Evolutionary conservation across 2,113 vertebrate species (phyloP).

Genomic region (Bambusicola thoracicus): DNA sequence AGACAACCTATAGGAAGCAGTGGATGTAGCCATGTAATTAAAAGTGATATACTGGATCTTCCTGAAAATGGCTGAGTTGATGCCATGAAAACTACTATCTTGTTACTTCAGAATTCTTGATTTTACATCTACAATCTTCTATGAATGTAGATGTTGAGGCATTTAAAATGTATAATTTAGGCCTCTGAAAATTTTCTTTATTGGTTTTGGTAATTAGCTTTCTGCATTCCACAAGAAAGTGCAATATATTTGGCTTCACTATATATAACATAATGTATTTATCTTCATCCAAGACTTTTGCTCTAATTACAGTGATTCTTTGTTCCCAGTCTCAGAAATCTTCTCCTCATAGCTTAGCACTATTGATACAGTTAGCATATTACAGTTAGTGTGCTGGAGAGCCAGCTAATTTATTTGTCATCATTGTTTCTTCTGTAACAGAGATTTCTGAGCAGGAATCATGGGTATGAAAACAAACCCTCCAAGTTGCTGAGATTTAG

Average conservation of each 20-base stretch:
- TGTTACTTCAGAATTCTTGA: background rate
- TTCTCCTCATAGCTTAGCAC: background rate
- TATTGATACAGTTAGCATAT: background rate
- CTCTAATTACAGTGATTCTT: background rate
- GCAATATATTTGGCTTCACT: background rate
- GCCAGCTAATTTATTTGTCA: background rate
- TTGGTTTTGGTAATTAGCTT: background rate
- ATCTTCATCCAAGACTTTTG: background rate
- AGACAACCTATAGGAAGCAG: background rate
- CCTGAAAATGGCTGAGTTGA: background rate
- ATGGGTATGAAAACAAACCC: background rate
- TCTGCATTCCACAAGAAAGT: background rate
- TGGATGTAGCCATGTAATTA: slow-evolving; percentile 46
- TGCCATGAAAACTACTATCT: background rate
- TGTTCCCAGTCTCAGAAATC: background rate
- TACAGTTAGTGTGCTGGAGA: background rate
- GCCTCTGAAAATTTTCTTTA: background rate
- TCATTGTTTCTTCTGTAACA: background rate
- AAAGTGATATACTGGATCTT: slow-evolving; percentile 28
- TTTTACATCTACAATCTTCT: background rate
- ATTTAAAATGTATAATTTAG: background rate
- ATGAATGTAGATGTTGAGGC: background rate
- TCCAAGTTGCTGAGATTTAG: background rate
- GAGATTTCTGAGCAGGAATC: background rate
- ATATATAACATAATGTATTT: background rate